A percentile compares a stretch with the other conserved stretches of the same genome.
These are phyloP conservation scores for Clavelina lepadiformis DNA, from an alignment of 23 tunicate genomes.

Conservation along the genomic window DNA sequence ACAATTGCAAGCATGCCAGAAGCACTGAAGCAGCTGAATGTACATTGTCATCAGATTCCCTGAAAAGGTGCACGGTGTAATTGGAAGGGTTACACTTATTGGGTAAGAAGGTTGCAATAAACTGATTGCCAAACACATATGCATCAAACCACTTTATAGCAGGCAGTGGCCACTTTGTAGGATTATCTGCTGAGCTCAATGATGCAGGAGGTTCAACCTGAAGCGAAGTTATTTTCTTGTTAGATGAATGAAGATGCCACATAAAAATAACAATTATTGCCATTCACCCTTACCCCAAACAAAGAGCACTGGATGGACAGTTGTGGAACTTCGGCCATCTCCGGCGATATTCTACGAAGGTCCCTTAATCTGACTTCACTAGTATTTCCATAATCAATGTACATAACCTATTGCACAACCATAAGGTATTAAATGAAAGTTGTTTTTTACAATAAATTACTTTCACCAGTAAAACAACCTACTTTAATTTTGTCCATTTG, in stretches of 20 bases:
- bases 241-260: not conserved
- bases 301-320: constrained; percentile 21
- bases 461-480: no score
- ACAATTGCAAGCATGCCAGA: no score
- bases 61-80: no score
- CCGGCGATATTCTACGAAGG: constrained; percentile 7
- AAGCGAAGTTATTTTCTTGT: not conserved
- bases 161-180: constrained; percentile 6
- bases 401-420: no score
- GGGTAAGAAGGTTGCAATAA: constrained; percentile 1
- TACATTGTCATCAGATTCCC: no score
- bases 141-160: constrained; percentile 15
- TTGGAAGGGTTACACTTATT: no score
- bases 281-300: constrained; percentile 27
- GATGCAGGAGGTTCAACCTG: constrained; percentile 11
- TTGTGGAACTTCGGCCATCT: constrained; percentile 9
- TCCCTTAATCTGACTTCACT: constrained; percentile 1
- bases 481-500: no score
- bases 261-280: not conserved
- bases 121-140: constrained; percentile 16
- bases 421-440: no score
- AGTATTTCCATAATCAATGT: constrained; percentile 17
- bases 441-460: no score
- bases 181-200: not conserved
- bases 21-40: no score